Base-by-base conservation (phyloP, 1,140 invertebrate species). In the Reticulitermes speratus region DNA sequence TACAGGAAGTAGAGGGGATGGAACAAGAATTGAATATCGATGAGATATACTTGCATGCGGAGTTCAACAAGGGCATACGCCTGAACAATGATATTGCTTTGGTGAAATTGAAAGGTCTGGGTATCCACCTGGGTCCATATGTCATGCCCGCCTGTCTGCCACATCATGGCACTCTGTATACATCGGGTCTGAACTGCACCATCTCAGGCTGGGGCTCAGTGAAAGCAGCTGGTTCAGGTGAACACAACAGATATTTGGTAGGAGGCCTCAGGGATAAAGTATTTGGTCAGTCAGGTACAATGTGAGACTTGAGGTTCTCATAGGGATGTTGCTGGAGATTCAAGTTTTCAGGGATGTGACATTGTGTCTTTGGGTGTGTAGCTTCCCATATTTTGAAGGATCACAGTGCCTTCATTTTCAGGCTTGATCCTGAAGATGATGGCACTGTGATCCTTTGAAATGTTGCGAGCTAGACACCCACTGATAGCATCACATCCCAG, bases 181-280 rank as follows among this genome's bases (percentile, higher is more conserved):
- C 90, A 1, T 86, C 92, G 0, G 93, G 94, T 75, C 90, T 93
- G 38, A 95, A 95, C 87, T 96, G 95, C 89, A 95, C 95, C 21
- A 95, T 97, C 84, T 96, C 96, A 83, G 96, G 96, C 86, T 97
- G 96, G 93, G 96, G 96, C 2, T 94, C 94, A 44, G 93, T 94
- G 11, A 92, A 94, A 84, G 92, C 91, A 84, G 93, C 93, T 83
- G 92, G 92, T 85, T 92, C 93, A 81, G 93, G 94, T 95, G 90
- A 89, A 90, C 89, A 8, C 12, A 38, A 9, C 44, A 44, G 16
- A 48, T 16, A 48, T 48, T 48, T 48, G 16, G 48, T 65, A 65
- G 59, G 59, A 11, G n/a, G n/a, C 25, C 65, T n/a, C n/a, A 30
- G 65, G 9, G 5, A 44, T 48, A 30, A 6, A 44, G 81, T 81